Evolutionary conservation across 1,140 invertebrate species (phyloP).

Genomic region (Lepidurus arcticus): DNA sequence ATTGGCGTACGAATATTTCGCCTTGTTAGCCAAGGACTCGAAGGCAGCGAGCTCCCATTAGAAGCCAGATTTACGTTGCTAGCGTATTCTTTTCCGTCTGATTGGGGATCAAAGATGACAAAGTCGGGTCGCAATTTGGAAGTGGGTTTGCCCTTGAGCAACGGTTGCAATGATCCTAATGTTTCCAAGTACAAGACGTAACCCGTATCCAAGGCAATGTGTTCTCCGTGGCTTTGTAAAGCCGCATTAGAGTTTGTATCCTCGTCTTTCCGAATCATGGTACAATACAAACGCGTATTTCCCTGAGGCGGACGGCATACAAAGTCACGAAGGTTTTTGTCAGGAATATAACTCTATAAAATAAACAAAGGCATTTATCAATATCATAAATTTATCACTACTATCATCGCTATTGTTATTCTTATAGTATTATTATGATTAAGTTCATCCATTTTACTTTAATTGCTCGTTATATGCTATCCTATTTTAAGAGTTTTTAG

Average conservation of each 20-base stretch:
- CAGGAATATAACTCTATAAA: constrained; percentile 84
- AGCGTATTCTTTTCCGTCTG: neutral
- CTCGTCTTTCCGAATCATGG: constrained; percentile 89
- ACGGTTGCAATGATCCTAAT: constrained; percentile 87
- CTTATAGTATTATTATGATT: no score
- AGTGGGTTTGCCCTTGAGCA: constrained; percentile 81
- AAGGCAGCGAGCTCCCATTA: constrained; percentile 11
- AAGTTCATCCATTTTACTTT: no score
- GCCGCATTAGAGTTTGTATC: constrained; percentile 45
- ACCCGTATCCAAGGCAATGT: constrained; percentile 61
- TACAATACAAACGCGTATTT: constrained; percentile 83
- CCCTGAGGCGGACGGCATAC: constrained; percentile 82
- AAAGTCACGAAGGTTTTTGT: constrained; percentile 79
- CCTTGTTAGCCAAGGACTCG: neutral
- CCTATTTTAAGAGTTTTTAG: neutral
- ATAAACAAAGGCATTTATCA: constrained; percentile 31
- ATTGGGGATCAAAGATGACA: constrained; percentile 85
- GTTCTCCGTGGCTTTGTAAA: constrained; percentile 45
- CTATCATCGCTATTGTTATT: no score
- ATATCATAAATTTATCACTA: neutral
- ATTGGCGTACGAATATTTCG: neutral
- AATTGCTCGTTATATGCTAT: no score
- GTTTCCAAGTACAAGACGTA: constrained; percentile 96
- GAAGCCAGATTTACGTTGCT: neutral
- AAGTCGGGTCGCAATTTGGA: constrained; percentile 97